Evolutionary conservation across 2,797 vertebrate species (phyloP).

Genomic region (Hirundo rustica): DNA sequence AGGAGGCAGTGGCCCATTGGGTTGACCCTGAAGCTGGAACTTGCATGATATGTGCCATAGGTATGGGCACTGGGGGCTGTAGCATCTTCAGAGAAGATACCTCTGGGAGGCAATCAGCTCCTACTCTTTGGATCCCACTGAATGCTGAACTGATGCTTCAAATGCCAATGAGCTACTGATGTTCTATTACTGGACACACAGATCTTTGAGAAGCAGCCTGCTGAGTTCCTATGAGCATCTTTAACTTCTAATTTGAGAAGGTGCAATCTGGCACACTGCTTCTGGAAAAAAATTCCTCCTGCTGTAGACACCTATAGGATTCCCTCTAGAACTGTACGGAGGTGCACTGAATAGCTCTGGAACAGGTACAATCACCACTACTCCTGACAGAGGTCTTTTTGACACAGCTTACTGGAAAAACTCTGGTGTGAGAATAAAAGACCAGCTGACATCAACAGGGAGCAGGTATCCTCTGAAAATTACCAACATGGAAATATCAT

Average conservation of each 20-base stretch:
- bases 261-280: background rate
- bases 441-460: background rate
- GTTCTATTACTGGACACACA: background rate
- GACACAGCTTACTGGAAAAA: background rate
- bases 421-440: background rate
- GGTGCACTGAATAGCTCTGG: background rate
- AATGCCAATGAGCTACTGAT: background rate
- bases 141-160: background rate
- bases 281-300: background rate
- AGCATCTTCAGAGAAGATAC: background rate
- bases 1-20: background rate
- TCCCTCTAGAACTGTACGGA: background rate
- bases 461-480: background rate
- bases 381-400: background rate
- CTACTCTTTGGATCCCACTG: background rate
- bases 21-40: background rate
- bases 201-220: background rate
- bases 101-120: background rate
- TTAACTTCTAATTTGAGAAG: background rate
- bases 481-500: background rate
- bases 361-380: background rate
- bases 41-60: background rate
- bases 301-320: background rate
- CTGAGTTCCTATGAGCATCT: background rate
- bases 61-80: background rate